Percentiles rank a stretch among this genome's conserved stretches.
Conservation (phyloP, 1,140 invertebrate genomes). For the Bombus difficillimus region DNA sequence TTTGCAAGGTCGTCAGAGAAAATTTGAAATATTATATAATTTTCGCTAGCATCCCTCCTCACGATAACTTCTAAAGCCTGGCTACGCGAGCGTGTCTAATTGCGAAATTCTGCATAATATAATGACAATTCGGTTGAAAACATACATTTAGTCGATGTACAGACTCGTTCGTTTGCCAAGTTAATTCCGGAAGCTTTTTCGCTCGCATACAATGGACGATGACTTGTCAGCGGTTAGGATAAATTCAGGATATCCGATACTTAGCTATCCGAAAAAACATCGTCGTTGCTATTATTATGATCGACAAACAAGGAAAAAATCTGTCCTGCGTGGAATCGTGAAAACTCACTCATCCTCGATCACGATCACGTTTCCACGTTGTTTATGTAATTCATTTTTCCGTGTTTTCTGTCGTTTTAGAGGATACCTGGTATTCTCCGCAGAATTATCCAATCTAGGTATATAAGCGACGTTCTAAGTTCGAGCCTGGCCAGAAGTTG, state of each 20-base stretch:
- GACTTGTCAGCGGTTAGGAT: slow-evolving; percentile 1
- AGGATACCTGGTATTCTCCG: no score
- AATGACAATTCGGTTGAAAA: neutral
- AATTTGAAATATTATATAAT: neutral
- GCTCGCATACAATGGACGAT: neutral
- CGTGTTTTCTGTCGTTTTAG: neutral
- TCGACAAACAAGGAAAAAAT: neutral
- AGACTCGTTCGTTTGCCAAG: neutral
- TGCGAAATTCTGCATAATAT: neutral
- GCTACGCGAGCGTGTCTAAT: slow-evolving; percentile 11
- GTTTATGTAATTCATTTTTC: slow-evolving; percentile 29
- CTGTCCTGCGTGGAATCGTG: neutral
- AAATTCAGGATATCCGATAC: slow-evolving; percentile 24
- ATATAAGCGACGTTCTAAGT: slow-evolving; percentile 15
- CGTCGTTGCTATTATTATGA: neutral
- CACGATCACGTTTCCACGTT: neutral
- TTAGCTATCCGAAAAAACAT: slow-evolving; percentile 17
- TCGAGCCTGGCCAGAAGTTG: neutral
- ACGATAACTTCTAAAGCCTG: neutral
- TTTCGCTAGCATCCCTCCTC: neutral
- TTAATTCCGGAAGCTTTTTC: slow-evolving; percentile 24
- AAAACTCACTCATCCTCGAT: neutral
- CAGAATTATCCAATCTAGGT: neutral
- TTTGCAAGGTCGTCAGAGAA: neutral
- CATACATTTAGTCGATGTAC: neutral